Conservation (phyloP, 2,113 vertebrate species). For the Nannospalax galili region DNA sequence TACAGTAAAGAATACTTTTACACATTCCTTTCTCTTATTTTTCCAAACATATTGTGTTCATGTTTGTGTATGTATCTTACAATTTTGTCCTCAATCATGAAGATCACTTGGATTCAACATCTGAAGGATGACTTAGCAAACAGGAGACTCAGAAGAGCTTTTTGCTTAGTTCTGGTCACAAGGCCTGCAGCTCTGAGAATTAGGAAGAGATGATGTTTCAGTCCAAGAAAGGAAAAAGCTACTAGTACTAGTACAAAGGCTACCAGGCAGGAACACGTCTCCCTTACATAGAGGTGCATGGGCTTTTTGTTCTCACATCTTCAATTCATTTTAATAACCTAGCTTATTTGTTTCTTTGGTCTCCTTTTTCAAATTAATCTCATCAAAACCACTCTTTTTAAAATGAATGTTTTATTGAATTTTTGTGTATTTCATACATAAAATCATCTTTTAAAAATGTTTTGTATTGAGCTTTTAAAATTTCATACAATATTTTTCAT, state of each 20-base stretch:
- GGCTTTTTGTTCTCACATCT: not conserved
- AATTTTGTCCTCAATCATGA: not conserved
- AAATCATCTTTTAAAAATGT: too few relatives aligned
- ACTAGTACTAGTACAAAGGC: not conserved
- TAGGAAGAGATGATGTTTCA: not conserved
- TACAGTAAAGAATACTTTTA: not conserved
- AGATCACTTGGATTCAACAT: not conserved
- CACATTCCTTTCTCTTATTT: not conserved
- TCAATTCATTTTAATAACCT: not conserved
- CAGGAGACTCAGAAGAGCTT: not conserved
- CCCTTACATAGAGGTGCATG: not conserved
- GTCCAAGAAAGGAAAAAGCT: not conserved
- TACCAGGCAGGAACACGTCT: not conserved
- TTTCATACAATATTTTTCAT: too few relatives aligned
- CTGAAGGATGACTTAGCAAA: not conserved
- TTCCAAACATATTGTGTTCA: fast-evolving
- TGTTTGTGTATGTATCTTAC: not conserved
- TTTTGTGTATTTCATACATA: too few relatives aligned
- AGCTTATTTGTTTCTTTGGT: not conserved
- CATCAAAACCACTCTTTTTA: too few relatives aligned
- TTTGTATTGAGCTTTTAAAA: too few relatives aligned
- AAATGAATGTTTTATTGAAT: too few relatives aligned
- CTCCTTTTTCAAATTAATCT: not conserved
- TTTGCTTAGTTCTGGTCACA: not conserved
- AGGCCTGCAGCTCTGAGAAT: not conserved